Base-by-base conservation (phyloP, 92 coral and sea anemone genomes). In the Porites cylindrica region DNA sequence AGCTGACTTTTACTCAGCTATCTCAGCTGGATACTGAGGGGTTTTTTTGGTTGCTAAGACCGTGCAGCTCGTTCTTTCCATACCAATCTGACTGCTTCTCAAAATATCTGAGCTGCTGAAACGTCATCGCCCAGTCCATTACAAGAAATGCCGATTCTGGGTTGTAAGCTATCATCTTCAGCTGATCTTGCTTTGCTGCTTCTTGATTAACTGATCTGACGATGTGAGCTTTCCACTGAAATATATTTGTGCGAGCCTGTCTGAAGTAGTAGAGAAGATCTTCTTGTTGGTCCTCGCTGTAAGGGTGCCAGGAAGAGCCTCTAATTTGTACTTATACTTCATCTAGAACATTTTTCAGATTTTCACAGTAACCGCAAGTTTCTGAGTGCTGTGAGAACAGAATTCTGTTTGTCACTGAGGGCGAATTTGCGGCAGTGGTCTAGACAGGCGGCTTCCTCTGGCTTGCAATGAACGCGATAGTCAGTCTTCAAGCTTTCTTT, bases 71-170 rank as follows among this genome's bases (percentile, higher is more conserved):
- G 24, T 23, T 23, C 47, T 88, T 87, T 16, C 90, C 86, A 56
- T 24, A 80, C 90, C 90, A 85, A 58, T 83, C 87, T 10, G 87
- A 83, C 53, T 78, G 90, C 79, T 90, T 90, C 52, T 90, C 91
- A 1, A 89, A 80, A 70, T 81, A 91, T 74, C 53, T 91, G 47
- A 90, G 20, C 77, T 90, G 91, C 51, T 54, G 61, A 60, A 87
- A 87, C 76, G 81, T 87, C 91, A 82, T 88, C 58, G 91, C 91
- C 91, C 88, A 88, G 76, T 88, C 91, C 91, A 91, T 82, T 17
- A 87, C 72, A 19, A 82, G 19, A 43, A 87, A 83, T 1, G 88
- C 88, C 8, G 84, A 60, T 60, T 76, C 71, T 38, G 84, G 79
- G 29, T 82, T 32, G 70, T 21, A 10, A 54, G 51, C n/a, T 47